Evolutionary conservation across 2,113 vertebrate genomes (phyloP).

Genomic region (Zeus faber): DNA sequence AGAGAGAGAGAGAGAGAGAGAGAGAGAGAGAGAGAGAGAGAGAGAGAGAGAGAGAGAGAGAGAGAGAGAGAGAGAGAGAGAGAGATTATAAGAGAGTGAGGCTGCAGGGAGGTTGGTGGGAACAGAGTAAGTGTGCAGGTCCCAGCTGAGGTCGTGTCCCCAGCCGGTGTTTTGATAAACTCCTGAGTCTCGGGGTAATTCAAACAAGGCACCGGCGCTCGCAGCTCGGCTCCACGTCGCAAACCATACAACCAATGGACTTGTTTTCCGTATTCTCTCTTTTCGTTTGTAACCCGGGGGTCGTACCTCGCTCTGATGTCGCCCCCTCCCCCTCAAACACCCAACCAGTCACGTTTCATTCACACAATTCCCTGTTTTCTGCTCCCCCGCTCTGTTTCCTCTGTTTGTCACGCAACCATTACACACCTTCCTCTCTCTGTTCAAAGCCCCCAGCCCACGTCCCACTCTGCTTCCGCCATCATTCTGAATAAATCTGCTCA

Average conservation of each 20-base stretch:
- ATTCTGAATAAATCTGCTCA: no score
- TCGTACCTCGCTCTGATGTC: no score
- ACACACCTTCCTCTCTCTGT: no score
- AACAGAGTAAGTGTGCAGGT: constrained; percentile 47
- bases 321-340: background rate
- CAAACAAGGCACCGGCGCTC: constrained; percentile 45
- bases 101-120: constrained; percentile 49
- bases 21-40: background rate
- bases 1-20: background rate
- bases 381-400: constrained; percentile 16
- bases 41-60: background rate
- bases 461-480: background rate
- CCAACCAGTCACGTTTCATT: background rate
- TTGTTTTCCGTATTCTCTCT: no score
- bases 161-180: constrained; percentile 61
- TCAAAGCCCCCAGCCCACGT: constrained; percentile 7
- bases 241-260: constrained; percentile 19
- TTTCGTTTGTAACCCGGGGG: no score
- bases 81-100: constrained; percentile 21
- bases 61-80: constrained; percentile 25
- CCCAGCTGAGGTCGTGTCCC: constrained; percentile 65
- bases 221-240: constrained; percentile 28
- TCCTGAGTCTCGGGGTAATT: constrained; percentile 45
- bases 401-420: no score
- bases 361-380: background rate